A percentile compares a stretch with the other conserved stretches of the same genome.
Conservation (phyloP, 2,113 vertebrate genomes). For the Hucho hucho region DNA sequence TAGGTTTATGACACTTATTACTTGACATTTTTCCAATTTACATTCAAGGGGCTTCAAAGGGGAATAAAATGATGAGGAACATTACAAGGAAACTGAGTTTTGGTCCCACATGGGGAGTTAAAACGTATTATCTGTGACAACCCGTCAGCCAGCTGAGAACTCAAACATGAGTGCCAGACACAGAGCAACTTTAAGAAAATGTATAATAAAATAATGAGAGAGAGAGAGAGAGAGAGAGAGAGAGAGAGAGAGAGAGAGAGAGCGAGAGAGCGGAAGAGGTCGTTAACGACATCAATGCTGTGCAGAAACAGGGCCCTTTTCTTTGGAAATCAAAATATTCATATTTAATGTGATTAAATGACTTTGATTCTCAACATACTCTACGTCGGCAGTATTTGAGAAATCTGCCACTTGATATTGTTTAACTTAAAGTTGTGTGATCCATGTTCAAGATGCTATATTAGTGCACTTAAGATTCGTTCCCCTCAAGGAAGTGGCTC, state of each 20-base stretch:
- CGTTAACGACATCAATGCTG: constrained; percentile 50
- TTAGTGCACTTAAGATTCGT: not conserved
- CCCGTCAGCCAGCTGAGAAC: constrained; percentile 73
- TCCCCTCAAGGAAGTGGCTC: constrained; percentile 6
- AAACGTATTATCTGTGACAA: constrained; percentile 82
- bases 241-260: too few relatives aligned
- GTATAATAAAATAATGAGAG: constrained; percentile 35
- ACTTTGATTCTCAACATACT: constrained; percentile 37
- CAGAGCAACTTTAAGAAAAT: constrained; percentile 46
- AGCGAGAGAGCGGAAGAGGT: constrained; percentile 49
- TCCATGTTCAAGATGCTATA: constrained; percentile 20
- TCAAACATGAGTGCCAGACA: constrained; percentile 70
- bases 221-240: too few relatives aligned
- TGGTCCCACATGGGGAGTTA: constrained; percentile 75
- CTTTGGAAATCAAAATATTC: constrained; percentile 34
- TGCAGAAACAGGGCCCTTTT: constrained; percentile 17
- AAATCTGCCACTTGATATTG: constrained; percentile 36
- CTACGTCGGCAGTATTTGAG: not conserved
- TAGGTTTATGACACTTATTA: constrained; percentile 50
- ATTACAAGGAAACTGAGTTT: constrained; percentile 76
- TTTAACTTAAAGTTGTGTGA: constrained; percentile 16
- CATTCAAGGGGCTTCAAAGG: constrained; percentile 69
- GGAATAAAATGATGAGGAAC: constrained; percentile 75
- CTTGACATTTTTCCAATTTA: constrained; percentile 72
- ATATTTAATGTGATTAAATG: constrained; percentile 45